phyloP scores from a whole-genome alignment of 2,113 vertebrate genomes.

The Nothobranchius furzeri region DNA sequence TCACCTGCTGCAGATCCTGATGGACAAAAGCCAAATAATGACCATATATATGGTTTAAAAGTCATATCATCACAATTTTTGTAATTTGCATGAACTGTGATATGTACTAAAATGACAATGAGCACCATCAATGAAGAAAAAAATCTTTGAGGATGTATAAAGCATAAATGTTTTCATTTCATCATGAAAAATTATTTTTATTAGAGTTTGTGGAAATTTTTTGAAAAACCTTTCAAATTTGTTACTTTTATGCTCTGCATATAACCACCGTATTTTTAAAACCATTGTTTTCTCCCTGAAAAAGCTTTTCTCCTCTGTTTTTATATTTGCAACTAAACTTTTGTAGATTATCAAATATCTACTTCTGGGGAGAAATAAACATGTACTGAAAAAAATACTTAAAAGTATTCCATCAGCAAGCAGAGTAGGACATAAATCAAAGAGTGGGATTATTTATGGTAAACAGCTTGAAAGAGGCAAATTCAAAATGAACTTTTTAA shows the following conservation, averaged over 20 bases:
- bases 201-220: too few relatives aligned
- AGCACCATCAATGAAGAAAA: neutral
- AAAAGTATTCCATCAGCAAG: neutral
- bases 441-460: neutral
- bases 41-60: neutral
- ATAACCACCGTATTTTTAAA: too few relatives aligned
- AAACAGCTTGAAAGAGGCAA: neutral
- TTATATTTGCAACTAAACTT: too few relatives aligned
- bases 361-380: too few relatives aligned
- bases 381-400: too few relatives aligned
- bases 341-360: too few relatives aligned
- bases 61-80: neutral
- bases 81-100: neutral
- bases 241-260: too few relatives aligned
- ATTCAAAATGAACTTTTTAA: neutral
- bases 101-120: neutral
- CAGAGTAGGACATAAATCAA: neutral
- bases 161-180: too few relatives aligned
- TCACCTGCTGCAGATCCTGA: constrained; percentile 97
- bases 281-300: too few relatives aligned
- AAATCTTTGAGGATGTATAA: neutral
- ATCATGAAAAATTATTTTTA: too few relatives aligned
- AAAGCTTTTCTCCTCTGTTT: too few relatives aligned
- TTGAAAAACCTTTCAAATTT: too few relatives aligned
- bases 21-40: neutral